Percentiles rank a stretch among this genome's conserved stretches.
These are phyloP conservation scores for Dicycla oo DNA, from an alignment of 2,888 invertebrate species.

Conservation along the genomic window DNA sequence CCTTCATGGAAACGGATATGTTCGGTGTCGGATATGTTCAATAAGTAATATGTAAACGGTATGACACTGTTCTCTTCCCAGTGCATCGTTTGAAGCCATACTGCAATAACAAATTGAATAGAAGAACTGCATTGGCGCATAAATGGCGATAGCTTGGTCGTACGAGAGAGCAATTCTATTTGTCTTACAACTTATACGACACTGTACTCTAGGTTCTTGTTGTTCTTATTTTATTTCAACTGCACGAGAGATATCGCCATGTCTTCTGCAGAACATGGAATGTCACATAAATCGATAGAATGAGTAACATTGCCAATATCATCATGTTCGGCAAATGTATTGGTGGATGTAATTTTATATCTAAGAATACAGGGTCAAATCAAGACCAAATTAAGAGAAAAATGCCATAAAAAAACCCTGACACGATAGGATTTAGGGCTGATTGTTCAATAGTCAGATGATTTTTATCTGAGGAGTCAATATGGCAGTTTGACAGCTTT, in stretches of 20 bases:
- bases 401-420: neutral
- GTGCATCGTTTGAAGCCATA: slow-evolving; percentile 42
- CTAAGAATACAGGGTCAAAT: neutral
- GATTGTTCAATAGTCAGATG: too few relatives aligned
- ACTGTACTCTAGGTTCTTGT: slow-evolving; percentile 24
- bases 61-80: slow-evolving; percentile 28
- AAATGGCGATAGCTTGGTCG: slow-evolving; percentile 50
- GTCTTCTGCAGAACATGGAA: slow-evolving; percentile 23
- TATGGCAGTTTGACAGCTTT: too few relatives aligned
- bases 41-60: slow-evolving; percentile 31
- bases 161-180: slow-evolving; percentile 52
- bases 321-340: slow-evolving; percentile 1
- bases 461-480: too few relatives aligned
- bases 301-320: slow-evolving; percentile 16
- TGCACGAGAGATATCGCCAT: slow-evolving; percentile 43
- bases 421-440: too few relatives aligned
- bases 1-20: neutral
- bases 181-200: slow-evolving; percentile 54
- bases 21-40: slow-evolving; percentile 7
- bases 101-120: slow-evolving; percentile 57
- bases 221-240: slow-evolving; percentile 47
- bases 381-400: neutral
- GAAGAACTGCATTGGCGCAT: slow-evolving; percentile 60
- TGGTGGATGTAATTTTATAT: neutral
- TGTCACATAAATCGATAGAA: slow-evolving; percentile 12